Base-by-base conservation (phyloP, 2,888 invertebrate species). In the Anoplius nigerrimus region DNA sequence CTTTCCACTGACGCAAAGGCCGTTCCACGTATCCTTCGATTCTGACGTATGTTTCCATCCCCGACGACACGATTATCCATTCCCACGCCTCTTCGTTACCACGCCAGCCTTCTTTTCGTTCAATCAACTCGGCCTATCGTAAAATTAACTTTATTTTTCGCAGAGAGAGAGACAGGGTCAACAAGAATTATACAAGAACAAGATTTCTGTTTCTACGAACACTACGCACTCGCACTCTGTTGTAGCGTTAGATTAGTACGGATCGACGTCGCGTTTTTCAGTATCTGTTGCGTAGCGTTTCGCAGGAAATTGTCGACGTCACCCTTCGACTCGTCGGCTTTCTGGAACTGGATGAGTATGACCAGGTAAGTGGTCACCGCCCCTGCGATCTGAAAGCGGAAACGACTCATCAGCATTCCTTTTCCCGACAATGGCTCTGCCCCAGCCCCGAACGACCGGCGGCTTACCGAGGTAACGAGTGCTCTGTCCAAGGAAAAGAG, bases 311-410 rank as follows among this genome's bases (percentile, higher is more conserved):
- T 80, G 6, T 83, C 82, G 0, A 82, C 69, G 45, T 78, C 76
- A 4, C 78, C 83, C 48, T 84, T 81, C 0, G 85, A 82, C 5
- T 86, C 91, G 55, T 91, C 91, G 45, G 91, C 91, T 82, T 91
- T 90, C 84, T 92, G 92, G 69, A 92, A 92, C 81, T 92, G 92
- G 82, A 92, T 91, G 11, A 92, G 84, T 66, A 92, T 92, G 4
- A 92, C 92, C 61, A 92, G 82, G 80, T 92, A 92, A 0, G 92
- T 92, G 0, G 92, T 92, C 0, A 92, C 92, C 2, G 91, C 91
- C 2, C 92, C 92, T 1, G 91, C 89, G 18, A 92, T 89, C 92
- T 92, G 88, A 27, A 89, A 34, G n/a, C 34, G 11, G 11, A 11
- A 3, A 34, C 34, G 11, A 34, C 11, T 11, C 34, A 11, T 34